Conservation (phyloP, 2,113 vertebrate genomes). For the Prunella himalayana region DNA sequence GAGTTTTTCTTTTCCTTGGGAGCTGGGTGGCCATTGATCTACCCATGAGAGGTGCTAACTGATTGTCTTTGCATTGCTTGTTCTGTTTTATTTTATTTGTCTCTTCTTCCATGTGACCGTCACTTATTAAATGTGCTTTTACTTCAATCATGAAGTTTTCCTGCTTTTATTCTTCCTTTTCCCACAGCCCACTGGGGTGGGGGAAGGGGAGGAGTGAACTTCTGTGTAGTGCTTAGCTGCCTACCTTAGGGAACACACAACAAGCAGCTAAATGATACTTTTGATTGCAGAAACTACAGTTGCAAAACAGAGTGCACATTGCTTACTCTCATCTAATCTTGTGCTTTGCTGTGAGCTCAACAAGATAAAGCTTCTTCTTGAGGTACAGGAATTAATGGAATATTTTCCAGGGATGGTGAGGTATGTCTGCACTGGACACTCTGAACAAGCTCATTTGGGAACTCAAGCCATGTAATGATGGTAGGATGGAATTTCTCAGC, state of each 20-base stretch:
- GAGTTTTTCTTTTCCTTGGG: rapidly evolving
- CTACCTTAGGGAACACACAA: background rate
- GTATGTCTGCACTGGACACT: background rate
- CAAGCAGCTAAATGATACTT: background rate
- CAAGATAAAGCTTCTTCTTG: background rate
- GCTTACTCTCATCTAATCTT: background rate
- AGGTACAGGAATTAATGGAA: background rate
- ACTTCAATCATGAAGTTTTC: background rate
- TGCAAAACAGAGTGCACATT: background rate
- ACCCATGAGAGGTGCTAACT: rapidly evolving
- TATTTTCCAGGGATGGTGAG: background rate
- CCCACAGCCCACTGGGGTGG: rapidly evolving
- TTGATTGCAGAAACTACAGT: background rate
- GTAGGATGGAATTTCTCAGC: constrained; percentile 20
- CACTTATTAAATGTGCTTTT: background rate
- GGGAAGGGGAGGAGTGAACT: rapidly evolving
- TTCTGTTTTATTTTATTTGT: background rate
- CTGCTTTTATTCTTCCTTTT: background rate
- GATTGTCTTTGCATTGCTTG: background rate
- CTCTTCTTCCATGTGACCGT: background rate
- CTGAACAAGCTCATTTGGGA: background rate
- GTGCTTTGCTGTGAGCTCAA: background rate
- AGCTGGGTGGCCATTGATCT: background rate
- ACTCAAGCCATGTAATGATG: background rate
- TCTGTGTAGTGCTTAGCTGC: background rate